Evolutionary conservation across 2,797 vertebrate genomes (phyloP), one percentile per base, ranked within the genome.

Genomic region (Anguilla anguilla): DNA sequence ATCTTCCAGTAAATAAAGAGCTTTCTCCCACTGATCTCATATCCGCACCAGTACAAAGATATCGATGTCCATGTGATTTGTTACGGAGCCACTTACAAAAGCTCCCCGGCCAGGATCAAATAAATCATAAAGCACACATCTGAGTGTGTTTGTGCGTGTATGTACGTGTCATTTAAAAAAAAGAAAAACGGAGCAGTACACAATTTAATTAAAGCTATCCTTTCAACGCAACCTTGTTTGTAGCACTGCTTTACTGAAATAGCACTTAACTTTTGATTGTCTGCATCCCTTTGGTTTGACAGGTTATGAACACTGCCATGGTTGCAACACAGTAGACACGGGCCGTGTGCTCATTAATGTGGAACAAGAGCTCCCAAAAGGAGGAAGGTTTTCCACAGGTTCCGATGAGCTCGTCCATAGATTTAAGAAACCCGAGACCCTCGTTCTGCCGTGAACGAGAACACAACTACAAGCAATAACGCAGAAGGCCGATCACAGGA

Each of bases 1-100:
- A 85, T 85, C 83, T 57, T 59, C 31, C 85, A 69, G 39, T 46
- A 86, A 86, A 49, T 43, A 46, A 86, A 72, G 43, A 72, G 85
- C 39, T 53, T 72, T 19, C 25, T 74, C 19, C 43, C 35, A 49
- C 0, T 69, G 39, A 51, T 49, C 85, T 72, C 35, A 69, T 72
- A 74, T 35, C 25, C 17, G 83, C 17, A 85, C 53, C 55, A 57
- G 28, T 39, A 85, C 57, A 86, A 17, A 17, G 5, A n/a, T 86
- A 86, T 72, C 25, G 46, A 86, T 69, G 64, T 39, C 67, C 46
- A n/a, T 1, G 61, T n/a, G 61, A 67, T 86, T 86, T 86, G 64
- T 72, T 49, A 53, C 19, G 19, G 49, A 86, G 43, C 39, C 39
- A n/a, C 51, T 69, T 49, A 69, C 39, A 49, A 86, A 69, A 35